Base-by-base conservation (phyloP, 2,113 vertebrate species). In the Chionodraco myersi region DNA sequence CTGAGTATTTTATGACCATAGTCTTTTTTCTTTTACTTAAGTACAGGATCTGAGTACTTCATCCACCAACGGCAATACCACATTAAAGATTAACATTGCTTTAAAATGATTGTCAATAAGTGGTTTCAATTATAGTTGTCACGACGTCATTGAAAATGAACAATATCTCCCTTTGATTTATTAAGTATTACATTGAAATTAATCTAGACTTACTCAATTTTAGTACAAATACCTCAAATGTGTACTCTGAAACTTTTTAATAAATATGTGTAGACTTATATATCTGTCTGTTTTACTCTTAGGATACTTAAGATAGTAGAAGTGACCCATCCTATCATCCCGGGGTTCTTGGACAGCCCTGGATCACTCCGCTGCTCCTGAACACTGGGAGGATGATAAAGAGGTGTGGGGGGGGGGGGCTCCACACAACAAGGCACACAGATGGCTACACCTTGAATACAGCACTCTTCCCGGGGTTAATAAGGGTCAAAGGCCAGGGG, bases 361-460 rank as follows among this genome's bases (percentile, higher is more conserved):
- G 75, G 74, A 79, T 75, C 86, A 87, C 45, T 79, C 72, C 67
- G 58, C 58, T 84, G 80, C 88, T 59, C 49, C 74, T 79, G 76
- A 89, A 91, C 76, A 78, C 76, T 77, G 54, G 68, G 64, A 68
- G 49, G 80, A 67, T 59, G 83, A 90, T 82, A 74, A 86, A 87
- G 88, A 85, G 49, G 0, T 7, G 77, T 21, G 77, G 62, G 72
- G 88, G 62, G 72, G 88, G 87, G 83, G 85, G 83, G 60, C 71
- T 80, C 49, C 44, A 78, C 62, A 62, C 80, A 89, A 72, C 82
- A 81, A 91, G 90, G 90, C 89, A 74, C 93, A 89, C 93, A 94
- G 93, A 94, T 93, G 93, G 92, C 90, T 88, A 85, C 90, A 89
- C 92, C 90, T 91, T 89, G 79, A 91, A 92, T 91, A 86, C 83